Evolutionary conservation across 2,888 invertebrate genomes (phyloP).

Genomic region (Epistrophe grossulariae): DNA sequence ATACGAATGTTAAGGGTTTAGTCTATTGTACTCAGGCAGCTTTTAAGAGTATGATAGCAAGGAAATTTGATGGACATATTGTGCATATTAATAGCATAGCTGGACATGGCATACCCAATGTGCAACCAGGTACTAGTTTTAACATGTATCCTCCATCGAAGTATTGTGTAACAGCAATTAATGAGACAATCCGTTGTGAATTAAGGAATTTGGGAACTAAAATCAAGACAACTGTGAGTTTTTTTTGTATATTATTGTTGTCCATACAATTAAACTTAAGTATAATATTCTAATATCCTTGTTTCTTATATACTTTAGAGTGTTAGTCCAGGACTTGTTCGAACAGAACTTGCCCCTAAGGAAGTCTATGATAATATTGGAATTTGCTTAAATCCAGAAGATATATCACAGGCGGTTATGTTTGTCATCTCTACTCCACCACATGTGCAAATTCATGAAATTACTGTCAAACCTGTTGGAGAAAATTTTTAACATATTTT

Average conservation of each 20-base stretch:
- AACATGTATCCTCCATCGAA: conserved; percentile 77
- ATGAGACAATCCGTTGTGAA: conserved; percentile 77
- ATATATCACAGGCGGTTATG: conserved; percentile 49
- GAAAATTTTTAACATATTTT: conserved; percentile 12
- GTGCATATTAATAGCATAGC: conserved; percentile 81
- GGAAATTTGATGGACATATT: conserved; percentile 83
- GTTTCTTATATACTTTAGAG: conserved; percentile 31
- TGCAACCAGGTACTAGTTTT: conserved; percentile 6
- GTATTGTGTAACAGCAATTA: conserved; percentile 77
- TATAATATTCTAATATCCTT: not conserved
- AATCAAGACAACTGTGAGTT: conserved; percentile 78
- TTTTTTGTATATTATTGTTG: not conserved
- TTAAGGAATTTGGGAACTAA: conserved; percentile 72
- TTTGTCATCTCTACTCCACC: conserved; percentile 56
- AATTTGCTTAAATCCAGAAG: conserved; percentile 36
- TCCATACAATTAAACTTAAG: not conserved
- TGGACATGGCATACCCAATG: conserved; percentile 75
- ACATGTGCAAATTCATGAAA: conserved; percentile 60
- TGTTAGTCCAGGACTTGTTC: conserved; percentile 56
- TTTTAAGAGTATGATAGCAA: conserved; percentile 83
- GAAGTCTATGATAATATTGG: conserved; percentile 78
- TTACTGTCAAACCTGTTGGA: conserved; percentile 43
- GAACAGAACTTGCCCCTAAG: conserved; percentile 28
- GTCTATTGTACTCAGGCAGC: conserved; percentile 83
- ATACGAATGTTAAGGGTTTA: conserved; percentile 83